These are phyloP conservation scores for Archips xylosteana DNA, from an alignment of 2,888 invertebrate species.

Conservation along the genomic window DNA sequence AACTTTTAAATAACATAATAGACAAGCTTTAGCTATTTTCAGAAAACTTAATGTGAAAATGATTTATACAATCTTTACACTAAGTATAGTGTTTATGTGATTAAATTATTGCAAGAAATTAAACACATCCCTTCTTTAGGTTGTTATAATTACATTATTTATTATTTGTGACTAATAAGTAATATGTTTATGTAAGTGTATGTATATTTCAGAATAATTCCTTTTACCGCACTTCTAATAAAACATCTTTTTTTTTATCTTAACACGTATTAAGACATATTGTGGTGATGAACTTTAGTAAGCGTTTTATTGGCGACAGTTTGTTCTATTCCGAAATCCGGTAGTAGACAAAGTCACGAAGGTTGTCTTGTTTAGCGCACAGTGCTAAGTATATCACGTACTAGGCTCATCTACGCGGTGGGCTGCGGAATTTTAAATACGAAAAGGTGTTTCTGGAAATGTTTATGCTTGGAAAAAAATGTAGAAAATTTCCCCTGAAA, in stretches of 20 bases:
- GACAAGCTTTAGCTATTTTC: no score
- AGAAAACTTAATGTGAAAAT: no score
- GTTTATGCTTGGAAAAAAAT: slow-evolving; percentile 68
- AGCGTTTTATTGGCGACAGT: slow-evolving; percentile 1
- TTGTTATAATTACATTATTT: no score
- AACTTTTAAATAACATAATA: no score
- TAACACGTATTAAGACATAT: background rate
- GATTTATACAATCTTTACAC: no score
- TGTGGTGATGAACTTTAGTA: background rate
- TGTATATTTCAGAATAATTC: background rate
- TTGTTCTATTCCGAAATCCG: background rate
- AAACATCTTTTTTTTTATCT: background rate
- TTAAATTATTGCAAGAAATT: no score
- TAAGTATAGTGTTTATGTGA: no score
- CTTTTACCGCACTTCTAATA: background rate
- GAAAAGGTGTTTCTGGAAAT: slow-evolving; percentile 72
- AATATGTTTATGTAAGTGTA: no score
- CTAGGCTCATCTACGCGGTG: slow-evolving; percentile 65
- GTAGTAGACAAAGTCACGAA: slow-evolving; percentile 43
- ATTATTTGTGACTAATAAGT: no score
- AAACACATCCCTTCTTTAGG: no score
- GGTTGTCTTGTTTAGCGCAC: slow-evolving; percentile 68
- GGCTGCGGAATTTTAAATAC: slow-evolving; percentile 79
- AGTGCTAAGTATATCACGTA: slow-evolving; percentile 81
- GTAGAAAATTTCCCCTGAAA: slow-evolving; percentile 56